phyloP scores from a whole-genome alignment of 2,888 invertebrate genomes.

The Catocala nupta region DNA sequence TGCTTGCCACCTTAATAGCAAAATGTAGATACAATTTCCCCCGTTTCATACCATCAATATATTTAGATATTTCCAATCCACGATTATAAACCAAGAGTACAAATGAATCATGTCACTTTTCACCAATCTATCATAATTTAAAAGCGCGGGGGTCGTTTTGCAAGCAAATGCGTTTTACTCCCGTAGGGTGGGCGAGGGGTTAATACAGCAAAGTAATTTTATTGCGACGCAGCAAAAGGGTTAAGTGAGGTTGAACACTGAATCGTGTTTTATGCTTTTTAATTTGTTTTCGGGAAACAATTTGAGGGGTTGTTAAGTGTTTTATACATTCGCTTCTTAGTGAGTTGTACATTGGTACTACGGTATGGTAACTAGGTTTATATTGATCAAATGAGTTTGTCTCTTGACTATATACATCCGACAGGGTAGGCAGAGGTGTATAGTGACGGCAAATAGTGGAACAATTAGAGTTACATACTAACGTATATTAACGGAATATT shows the following conservation, averaged over 20 bases:
- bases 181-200: conserved; percentile 59
- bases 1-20: no score
- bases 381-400: background rate
- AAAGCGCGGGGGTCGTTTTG: conserved; percentile 60
- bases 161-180: conserved; percentile 61
- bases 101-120: conserved; percentile 54
- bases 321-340: background rate
- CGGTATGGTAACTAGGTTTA: background rate
- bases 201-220: conserved; percentile 76
- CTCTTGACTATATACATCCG: no score
- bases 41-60: no score
- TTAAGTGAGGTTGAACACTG: conserved; percentile 72
- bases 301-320: conserved; percentile 50
- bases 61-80: background rate
- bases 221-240: conserved; percentile 72
- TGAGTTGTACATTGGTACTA: background rate
- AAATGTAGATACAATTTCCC: no score
- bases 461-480: no score
- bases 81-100: conserved; percentile 26
- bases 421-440: no score
- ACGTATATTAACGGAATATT: no score
- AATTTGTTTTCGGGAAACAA: conserved; percentile 76
- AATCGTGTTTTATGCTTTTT: conserved; percentile 82
- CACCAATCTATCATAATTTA: conserved; percentile 70
- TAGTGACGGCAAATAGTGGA: no score